Base-by-base conservation (phyloP, 2,888 invertebrate species). In the Tholera decimalis region DNA sequence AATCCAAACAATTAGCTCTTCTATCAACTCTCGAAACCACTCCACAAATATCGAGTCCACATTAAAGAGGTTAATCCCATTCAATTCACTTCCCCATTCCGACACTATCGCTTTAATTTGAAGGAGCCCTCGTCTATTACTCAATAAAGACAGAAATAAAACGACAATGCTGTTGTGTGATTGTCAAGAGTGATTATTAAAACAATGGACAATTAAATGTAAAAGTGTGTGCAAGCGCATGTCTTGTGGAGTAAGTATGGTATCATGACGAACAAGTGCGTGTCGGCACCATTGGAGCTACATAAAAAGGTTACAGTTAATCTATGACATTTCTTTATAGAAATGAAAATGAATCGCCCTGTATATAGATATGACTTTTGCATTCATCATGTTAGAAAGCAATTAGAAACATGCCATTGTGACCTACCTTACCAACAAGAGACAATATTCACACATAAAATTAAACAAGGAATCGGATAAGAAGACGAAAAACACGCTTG, bases 201-300 rank as follows among this genome's bases (percentile, higher is more conserved):
- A 55, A 80, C 79, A 80, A 80, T 80, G 46, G 76, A 55, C 63
- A 76, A 73, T 81, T 80, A 79, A 61, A 74, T 60, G 57, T 60
- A 53, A 63, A 57, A 68, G 59, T 73, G 51, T 68, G 68, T 55
- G 50, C 58, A 22, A 18, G 28, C 55, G 65, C 73, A 72, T 72
- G 55, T 77, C 77, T 57, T 59, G 39, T 20, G 47, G 55, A 35
- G 50, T 60, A 59, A 47, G 50, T 56, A 37, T 24, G 56, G 58
- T 73, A 53, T 44, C 50, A 70, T 56, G 44, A 54, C 41, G 50
- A 35, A 44, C 13, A 55, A 33, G 46, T 77, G 54, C 54, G 46
- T 59, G 73, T 35, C 56, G 59, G 73, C 73, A 74, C 44, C 47
- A 44, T 50, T 71, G 22, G 7, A 43, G 24, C 13, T 43, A 15